Percentiles rank a stretch among this genome's conserved stretches.
These are phyloP conservation scores for Bufotes viridis DNA, from an alignment of 2,797 vertebrate genomes.

Conservation along the genomic window DNA sequence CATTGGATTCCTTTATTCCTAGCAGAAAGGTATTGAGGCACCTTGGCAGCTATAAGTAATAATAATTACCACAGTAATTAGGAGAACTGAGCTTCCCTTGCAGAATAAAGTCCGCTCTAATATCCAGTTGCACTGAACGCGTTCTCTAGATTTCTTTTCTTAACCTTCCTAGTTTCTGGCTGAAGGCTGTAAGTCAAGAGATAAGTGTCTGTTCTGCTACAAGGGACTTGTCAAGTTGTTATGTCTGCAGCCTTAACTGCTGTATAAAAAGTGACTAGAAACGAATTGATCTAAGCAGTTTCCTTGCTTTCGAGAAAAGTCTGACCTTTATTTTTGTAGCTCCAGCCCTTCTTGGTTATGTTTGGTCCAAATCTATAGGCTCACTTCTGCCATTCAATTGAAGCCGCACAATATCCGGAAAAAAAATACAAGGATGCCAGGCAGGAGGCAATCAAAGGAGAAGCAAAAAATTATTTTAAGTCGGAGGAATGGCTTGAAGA, in stretches of 20 bases:
- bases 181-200: constrained; percentile 9
- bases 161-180: background rate
- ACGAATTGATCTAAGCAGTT: background rate
- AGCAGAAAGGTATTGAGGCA: background rate
- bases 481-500: constrained; percentile 7
- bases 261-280: constrained; percentile 18
- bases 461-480: background rate
- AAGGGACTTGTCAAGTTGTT: constrained; percentile 19
- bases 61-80: background rate
- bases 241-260: background rate
- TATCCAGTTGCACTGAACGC: background rate
- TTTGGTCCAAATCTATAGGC: constrained; percentile 5
- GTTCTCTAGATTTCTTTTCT: constrained; percentile 8
- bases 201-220: constrained; percentile 25
- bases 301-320: background rate
- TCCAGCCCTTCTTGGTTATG: background rate
- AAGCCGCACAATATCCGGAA: constrained; percentile 8
- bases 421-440: background rate
- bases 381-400: background rate
- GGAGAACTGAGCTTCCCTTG: background rate
- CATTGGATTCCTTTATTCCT: background rate
- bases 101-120: background rate
- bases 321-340: background rate
- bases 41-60: background rate
- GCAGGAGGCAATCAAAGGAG: background rate